A percentile compares a stretch with the other conserved stretches of the same genome.
Conservation (phyloP, 2,888 invertebrate species). For the Blera fallax region DNA sequence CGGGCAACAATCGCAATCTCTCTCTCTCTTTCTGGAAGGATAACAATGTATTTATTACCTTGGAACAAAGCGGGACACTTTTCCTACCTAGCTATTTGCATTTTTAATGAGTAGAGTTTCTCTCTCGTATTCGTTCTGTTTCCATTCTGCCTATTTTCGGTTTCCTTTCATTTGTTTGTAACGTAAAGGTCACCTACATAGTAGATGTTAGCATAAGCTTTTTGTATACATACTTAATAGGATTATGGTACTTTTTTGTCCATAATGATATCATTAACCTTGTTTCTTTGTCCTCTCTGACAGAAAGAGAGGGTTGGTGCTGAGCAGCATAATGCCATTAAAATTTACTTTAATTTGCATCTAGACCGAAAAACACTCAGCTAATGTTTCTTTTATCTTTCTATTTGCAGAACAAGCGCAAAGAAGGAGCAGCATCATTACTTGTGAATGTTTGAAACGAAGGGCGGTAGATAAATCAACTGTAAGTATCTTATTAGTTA, state of each 20-base stretch:
- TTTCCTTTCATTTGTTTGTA: not conserved
- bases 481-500: conserved; percentile 64
- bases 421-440: not conserved
- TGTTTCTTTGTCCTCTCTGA: conserved; percentile 18
- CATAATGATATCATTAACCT: conserved; percentile 54
- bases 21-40: not conserved
- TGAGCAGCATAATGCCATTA: conserved; percentile 20
- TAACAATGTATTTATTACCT: conserved; percentile 9
- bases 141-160: not conserved
- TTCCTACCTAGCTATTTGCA: conserved; percentile 28
- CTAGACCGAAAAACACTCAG: conserved; percentile 41
- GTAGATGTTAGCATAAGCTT: conserved; percentile 19
- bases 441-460: conserved; percentile 27
- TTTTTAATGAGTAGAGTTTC: conserved; percentile 33
- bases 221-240: conserved; percentile 38
- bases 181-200: conserved; percentile 12
- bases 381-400: conserved; percentile 56
- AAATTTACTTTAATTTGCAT: conserved; percentile 57
- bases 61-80: conserved; percentile 1
- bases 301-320: not conserved
- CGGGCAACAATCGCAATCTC: not conserved
- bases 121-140: not conserved
- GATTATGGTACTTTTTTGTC: conserved; percentile 37
- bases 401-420: conserved; percentile 32
- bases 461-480: conserved; percentile 46